Evolutionary conservation across 2,888 invertebrate genomes (phyloP).

Genomic region (Ochlodes sylvanus): DNA sequence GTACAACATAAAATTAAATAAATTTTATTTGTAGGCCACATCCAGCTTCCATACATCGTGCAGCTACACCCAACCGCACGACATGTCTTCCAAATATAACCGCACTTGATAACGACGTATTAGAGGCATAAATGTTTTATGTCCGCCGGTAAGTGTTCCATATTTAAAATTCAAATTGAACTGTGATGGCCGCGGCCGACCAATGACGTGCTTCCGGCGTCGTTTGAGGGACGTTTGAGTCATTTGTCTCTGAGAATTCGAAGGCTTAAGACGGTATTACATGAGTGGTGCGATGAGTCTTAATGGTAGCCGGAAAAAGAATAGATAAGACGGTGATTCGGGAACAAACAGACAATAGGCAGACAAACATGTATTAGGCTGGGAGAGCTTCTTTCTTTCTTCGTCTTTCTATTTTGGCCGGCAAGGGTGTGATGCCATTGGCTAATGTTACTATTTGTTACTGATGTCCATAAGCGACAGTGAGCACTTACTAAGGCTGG

Average conservation of each 20-base stretch:
- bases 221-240: constrained; percentile 37
- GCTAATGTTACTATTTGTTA: too few relatives aligned
- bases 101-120: constrained; percentile 79
- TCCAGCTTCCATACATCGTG: constrained; percentile 51
- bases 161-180: constrained; percentile 65
- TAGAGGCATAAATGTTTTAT: constrained; percentile 74
- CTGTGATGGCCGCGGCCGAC: constrained; percentile 46
- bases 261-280: background rate
- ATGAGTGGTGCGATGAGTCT: background rate
- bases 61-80: constrained; percentile 50
- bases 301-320: too few relatives aligned
- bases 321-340: too few relatives aligned
- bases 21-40: constrained; percentile 37
- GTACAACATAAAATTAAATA: too few relatives aligned
- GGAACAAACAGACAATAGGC: too few relatives aligned
- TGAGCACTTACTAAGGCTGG: too few relatives aligned
- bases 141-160: constrained; percentile 73
- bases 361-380: too few relatives aligned
- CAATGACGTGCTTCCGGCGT: constrained; percentile 53
- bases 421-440: too few relatives aligned
- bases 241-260: constrained; percentile 25
- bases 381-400: too few relatives aligned
- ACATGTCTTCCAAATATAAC: constrained; percentile 76
- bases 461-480: too few relatives aligned
- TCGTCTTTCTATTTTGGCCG: too few relatives aligned